These are phyloP conservation scores for Picus viridis DNA, from an alignment of 2,797 vertebrate species.

Conservation along the genomic window DNA sequence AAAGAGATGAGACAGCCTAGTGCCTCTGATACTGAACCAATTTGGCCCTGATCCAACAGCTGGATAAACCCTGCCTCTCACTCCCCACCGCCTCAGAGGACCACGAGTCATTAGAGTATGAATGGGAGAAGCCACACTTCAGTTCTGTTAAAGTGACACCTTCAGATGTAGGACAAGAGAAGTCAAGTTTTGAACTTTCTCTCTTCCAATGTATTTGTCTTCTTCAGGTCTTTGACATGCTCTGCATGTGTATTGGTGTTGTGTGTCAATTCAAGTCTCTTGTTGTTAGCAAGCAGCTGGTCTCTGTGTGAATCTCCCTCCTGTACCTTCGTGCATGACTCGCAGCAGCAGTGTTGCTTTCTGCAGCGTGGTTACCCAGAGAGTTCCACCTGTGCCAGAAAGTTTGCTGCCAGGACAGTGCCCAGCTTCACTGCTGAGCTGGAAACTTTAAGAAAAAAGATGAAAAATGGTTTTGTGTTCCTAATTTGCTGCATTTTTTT, in stretches of 20 bases:
- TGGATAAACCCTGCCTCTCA: background rate
- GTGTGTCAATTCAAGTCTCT: slow-evolving; percentile 15
- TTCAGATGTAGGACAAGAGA: slow-evolving; percentile 25
- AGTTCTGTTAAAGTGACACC: slow-evolving; percentile 18
- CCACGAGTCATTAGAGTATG: slow-evolving; percentile 44
- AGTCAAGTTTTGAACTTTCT: slow-evolving; percentile 28
- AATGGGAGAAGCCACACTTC: background rate
- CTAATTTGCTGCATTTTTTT: background rate
- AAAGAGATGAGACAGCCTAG: slow-evolving; percentile 47
- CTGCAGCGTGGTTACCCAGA: background rate
- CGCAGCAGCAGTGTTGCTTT: slow-evolving; percentile 1
- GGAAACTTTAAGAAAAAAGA: background rate
- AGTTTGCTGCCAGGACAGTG: background rate
- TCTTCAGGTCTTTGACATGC: slow-evolving; percentile 45
- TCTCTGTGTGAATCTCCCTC: background rate
- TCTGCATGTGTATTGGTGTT: slow-evolving; percentile 75
- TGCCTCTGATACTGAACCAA: slow-evolving; percentile 58
- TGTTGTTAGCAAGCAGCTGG: slow-evolving; percentile 35
- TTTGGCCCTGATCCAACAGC: background rate
- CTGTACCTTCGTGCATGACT: background rate
- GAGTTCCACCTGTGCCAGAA: background rate
- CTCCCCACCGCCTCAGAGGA: background rate
- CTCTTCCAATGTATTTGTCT: slow-evolving; percentile 22
- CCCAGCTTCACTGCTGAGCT: background rate
- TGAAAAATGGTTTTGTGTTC: background rate